Evolutionary conservation across 1,140 invertebrate species (phyloP).

Genomic region (Colletes gigas): DNA sequence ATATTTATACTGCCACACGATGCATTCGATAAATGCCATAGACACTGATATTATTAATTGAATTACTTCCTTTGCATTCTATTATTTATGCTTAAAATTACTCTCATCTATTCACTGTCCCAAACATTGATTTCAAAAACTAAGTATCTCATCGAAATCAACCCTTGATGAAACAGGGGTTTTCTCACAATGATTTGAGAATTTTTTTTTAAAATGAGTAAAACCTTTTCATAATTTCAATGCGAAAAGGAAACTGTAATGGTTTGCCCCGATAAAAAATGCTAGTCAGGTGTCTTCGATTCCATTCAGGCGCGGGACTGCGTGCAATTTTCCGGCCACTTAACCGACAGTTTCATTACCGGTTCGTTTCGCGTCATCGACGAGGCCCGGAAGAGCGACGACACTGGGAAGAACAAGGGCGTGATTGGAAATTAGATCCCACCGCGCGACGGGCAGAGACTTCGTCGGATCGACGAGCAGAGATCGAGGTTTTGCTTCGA

Average conservation of each 20-base stretch:
- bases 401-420: slow-evolving; percentile 8
- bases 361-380: slow-evolving; percentile 25
- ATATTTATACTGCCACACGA: too few relatives aligned
- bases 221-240: too few relatives aligned
- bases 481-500: background rate
- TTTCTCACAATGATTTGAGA: too few relatives aligned
- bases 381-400: background rate
- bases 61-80: too few relatives aligned
- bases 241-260: too few relatives aligned
- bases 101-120: too few relatives aligned
- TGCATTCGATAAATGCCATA: background rate
- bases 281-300: background rate
- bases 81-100: too few relatives aligned
- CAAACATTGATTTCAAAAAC: too few relatives aligned
- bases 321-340: slow-evolving; percentile 56
- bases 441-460: background rate
- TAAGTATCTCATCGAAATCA: too few relatives aligned
- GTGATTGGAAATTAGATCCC: slow-evolving; percentile 57
- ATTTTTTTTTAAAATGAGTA: too few relatives aligned
- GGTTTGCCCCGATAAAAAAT: background rate
- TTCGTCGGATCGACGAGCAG: background rate
- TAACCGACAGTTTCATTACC: slow-evolving; percentile 47
- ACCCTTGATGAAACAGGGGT: too few relatives aligned
- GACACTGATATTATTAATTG: too few relatives aligned
- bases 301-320: background rate